These are phyloP conservation scores for Lycodopsis pacificus DNA, from an alignment of 2,797 vertebrate species.

Conservation along the genomic window DNA sequence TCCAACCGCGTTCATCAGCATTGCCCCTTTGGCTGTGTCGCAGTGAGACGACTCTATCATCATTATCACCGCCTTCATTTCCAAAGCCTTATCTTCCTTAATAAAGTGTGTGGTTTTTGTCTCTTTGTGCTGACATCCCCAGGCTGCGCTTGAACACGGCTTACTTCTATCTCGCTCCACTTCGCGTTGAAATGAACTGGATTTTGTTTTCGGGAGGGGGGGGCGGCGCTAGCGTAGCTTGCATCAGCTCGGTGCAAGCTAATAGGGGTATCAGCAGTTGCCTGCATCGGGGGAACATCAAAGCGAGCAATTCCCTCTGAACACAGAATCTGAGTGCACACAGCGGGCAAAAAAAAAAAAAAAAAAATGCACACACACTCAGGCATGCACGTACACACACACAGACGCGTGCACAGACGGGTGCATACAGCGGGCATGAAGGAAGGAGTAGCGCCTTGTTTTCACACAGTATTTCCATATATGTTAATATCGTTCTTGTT, in stretches of 20 bases:
- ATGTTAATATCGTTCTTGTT: slow-evolving; percentile 81
- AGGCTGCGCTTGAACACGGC: slow-evolving; percentile 67
- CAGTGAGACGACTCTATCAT: slow-evolving; percentile 62
- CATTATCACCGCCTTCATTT: slow-evolving; percentile 72
- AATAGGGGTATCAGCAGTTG: slow-evolving; percentile 83
- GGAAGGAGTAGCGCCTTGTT: slow-evolving; percentile 71
- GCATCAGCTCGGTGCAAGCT: slow-evolving; percentile 80
- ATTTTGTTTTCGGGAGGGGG: slow-evolving; percentile 17
- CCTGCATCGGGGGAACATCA: slow-evolving; percentile 83
- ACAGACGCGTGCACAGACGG: slow-evolving; percentile 39
- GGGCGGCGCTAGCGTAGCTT: slow-evolving; percentile 69
- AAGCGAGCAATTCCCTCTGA: slow-evolving; percentile 82
- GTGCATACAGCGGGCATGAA: slow-evolving; percentile 80
- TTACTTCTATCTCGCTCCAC: slow-evolving; percentile 62
- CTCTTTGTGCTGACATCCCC: slow-evolving; percentile 78
- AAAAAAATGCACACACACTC: neutral
- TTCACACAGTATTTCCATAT: slow-evolving; percentile 81
- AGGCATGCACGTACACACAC: slow-evolving; percentile 22
- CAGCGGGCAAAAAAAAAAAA: slow-evolving; percentile 66
- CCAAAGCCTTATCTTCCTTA: slow-evolving; percentile 77
- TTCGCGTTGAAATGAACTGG: slow-evolving; percentile 59
- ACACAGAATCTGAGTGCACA: slow-evolving; percentile 79
- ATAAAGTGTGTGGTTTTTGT: slow-evolving; percentile 77
- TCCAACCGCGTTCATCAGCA: slow-evolving; percentile 26
- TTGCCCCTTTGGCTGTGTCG: slow-evolving; percentile 50